phyloP scores from a whole-genome alignment of 2,888 invertebrate genomes.

The Polietes domitor region DNA sequence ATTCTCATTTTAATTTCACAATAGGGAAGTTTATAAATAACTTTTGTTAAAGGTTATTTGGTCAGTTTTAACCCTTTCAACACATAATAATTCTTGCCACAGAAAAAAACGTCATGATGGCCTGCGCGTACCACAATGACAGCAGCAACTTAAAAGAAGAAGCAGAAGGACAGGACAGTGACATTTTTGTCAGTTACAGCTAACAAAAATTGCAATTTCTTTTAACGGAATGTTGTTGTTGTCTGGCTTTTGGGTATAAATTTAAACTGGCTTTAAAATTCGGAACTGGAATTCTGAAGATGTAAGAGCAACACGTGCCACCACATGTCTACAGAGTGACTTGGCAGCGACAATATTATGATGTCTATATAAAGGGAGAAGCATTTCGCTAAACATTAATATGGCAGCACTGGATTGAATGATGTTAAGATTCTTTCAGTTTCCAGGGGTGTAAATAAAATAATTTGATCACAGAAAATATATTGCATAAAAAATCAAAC shows the following conservation, averaged over 20 bases:
- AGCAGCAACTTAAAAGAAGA: neutral
- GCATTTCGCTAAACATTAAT: too few relatives aligned
- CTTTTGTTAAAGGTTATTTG: slow-evolving; percentile 64
- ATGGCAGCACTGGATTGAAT: too few relatives aligned
- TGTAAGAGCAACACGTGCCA: neutral
- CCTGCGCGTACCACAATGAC: too few relatives aligned
- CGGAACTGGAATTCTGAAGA: neutral
- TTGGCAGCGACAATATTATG: neutral
- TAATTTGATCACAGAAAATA: too few relatives aligned
- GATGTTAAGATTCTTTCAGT: too few relatives aligned
- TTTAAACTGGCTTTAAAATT: neutral
- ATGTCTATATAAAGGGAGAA: too few relatives aligned
- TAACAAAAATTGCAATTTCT: slow-evolving; percentile 1
- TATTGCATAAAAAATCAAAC: too few relatives aligned
- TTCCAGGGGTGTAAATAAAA: too few relatives aligned
- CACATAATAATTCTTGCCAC: slow-evolving; percentile 66
- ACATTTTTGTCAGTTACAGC: slow-evolving; percentile 14
- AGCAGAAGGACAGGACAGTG: neutral
- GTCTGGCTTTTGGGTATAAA: neutral
- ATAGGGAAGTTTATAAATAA: slow-evolving; percentile 64
- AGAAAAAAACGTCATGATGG: slow-evolving; percentile 25
- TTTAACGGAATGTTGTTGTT: neutral
- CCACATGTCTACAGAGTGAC: neutral
- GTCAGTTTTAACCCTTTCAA: slow-evolving; percentile 64
- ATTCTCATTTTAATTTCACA: slow-evolving; percentile 27